Base-by-base conservation (phyloP, 2,888 invertebrate genomes). In the Drosophila antonietae region DNA sequence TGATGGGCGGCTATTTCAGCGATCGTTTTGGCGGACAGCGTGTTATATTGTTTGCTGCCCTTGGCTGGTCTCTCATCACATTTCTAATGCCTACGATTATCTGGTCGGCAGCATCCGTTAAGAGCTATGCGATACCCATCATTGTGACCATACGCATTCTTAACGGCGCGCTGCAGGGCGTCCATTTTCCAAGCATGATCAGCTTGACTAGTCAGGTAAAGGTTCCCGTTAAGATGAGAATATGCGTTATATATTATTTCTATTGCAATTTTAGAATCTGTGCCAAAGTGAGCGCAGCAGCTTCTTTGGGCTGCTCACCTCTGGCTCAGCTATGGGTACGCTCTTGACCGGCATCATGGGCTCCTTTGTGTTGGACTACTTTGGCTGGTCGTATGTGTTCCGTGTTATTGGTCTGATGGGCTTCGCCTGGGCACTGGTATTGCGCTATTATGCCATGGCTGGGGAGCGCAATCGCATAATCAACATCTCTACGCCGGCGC, bases 151-250 rank as follows among this genome's bases (percentile, higher is more conserved):
- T 95, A 43, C 93, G 96, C 76, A 94, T 95, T 37, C 86, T 95
- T 8, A 94, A 95, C 81, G 96, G 96, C 55, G 94, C 95, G n/a
- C 94, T 94, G 82, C 95, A 96, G 75, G 93, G 95, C 60, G 94
- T 95, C 51, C 95, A 95, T 91, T 95, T 95, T 92, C 96, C 96
- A 57, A 94, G 95, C 81, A 94, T 95, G 94, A 95, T 95, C 59
- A 95, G 95, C 87, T 91, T 96, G 59, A 95, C 95, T 53, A 95
- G 95, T 80, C 94, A 93, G 78, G 93, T 93, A 85, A 89, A 1
- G 14, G 70, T 15, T 23, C 0, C 28, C 28, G 6, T 28, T 28
- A 28, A 28, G 28, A 28, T 6, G 28, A 28, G 28, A 28, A 6
- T 28, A 4, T 28, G 28, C 28, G 28, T 6, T 28, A 28, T 28